These are phyloP conservation scores for Zoroaster sp. DNA, from an alignment of 53 echinoderm and acorn worm genomes.

Conservation along the genomic window DNA sequence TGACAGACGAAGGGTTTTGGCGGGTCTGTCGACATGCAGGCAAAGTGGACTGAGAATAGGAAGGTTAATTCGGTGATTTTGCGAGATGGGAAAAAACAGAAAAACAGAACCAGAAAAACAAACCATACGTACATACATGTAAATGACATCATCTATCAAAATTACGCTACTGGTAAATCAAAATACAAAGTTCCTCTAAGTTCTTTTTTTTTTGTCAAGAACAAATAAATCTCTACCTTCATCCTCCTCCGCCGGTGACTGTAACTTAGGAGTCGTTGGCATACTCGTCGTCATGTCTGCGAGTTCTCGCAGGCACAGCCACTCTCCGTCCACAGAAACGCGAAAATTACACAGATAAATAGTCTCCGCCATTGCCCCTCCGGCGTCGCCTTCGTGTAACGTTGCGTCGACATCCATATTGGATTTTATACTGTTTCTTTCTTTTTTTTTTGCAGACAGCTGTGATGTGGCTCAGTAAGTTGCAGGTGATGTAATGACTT, in stretches of 20 bases:
- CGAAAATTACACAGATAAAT: slow-evolving; percentile 98
- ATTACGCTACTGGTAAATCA: no score
- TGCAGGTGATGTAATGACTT: neutral
- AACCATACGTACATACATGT: no score
- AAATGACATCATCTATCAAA: no score
- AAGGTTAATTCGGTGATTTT: no score
- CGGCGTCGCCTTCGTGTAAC: neutral
- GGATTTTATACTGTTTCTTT: neutral
- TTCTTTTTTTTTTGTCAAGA: no score
- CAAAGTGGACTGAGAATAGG: no score
- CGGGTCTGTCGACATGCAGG: no score
- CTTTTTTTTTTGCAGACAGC: neutral
- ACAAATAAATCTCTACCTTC: no score
- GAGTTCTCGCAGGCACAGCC: slow-evolving; percentile 93
- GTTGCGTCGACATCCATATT: neutral
- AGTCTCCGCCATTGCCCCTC: slow-evolving; percentile 75
- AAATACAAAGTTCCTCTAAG: no score
- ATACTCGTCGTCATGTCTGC: slow-evolving; percentile 67
- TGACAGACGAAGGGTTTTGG: no score
- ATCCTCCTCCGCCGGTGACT: slow-evolving; percentile 69
- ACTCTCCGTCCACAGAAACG: slow-evolving; percentile 98
- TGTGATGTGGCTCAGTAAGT: neutral
- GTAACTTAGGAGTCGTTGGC: slow-evolving; percentile 63
- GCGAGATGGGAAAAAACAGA: no score
- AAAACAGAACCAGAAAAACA: no score